These are phyloP conservation scores for Andrena minutula DNA, from an alignment of 2,888 invertebrate species.

Conservation along the genomic window DNA sequence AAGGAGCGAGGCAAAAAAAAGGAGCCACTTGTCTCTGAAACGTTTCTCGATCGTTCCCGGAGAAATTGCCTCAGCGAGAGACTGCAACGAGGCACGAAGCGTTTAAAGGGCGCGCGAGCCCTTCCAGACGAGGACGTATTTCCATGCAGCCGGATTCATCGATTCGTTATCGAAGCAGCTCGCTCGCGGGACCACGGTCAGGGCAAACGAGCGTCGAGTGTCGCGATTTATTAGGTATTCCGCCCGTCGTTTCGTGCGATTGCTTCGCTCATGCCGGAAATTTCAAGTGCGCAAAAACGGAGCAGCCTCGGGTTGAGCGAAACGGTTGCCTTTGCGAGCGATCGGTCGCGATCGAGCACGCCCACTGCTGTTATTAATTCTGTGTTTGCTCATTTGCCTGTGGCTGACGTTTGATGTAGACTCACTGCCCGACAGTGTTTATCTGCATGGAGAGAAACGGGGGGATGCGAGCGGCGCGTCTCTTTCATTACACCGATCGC, in stretches of 20 bases:
- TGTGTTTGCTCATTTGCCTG: background rate
- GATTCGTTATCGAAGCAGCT: conserved; percentile 66
- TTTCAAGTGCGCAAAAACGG: conserved; percentile 8
- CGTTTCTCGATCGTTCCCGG: background rate
- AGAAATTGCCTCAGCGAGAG: background rate
- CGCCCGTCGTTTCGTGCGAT: conserved; percentile 55
- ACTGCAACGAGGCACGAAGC: background rate
- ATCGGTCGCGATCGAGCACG: conserved; percentile 15
- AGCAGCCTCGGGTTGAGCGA: conserved; percentile 15
- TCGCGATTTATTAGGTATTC: conserved; percentile 73
- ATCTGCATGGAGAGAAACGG: background rate
- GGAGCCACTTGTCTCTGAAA: background rate
- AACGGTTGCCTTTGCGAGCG: conserved; percentile 31
- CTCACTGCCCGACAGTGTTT: conserved; percentile 18
- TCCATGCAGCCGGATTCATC: conserved; percentile 52
- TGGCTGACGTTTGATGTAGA: conserved; percentile 29
- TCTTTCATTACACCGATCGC: conserved; percentile 19
- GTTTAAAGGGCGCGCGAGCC: background rate
- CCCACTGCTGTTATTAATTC: conserved; percentile 36
- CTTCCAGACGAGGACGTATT: background rate
- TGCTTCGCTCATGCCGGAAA: conserved; percentile 35
- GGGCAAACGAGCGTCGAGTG: conserved; percentile 23
- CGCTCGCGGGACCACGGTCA: conserved; percentile 43
- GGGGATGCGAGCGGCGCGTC: conserved; percentile 4
- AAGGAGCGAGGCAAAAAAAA: background rate